These are phyloP conservation scores for Lithosia quadra DNA, from an alignment of 2,888 invertebrate genomes.

Conservation along the genomic window DNA sequence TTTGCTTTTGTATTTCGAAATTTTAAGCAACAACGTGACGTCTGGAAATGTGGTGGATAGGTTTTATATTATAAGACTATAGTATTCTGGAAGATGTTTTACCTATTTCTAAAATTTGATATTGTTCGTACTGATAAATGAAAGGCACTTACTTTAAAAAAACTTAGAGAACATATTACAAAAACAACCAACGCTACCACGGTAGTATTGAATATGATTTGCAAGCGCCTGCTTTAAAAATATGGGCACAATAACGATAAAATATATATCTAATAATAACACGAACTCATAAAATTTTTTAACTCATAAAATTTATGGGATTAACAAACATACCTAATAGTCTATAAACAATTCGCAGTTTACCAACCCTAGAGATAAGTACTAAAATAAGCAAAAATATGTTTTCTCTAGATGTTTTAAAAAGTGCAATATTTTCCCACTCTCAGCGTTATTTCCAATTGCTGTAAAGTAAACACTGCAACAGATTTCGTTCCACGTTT, in stretches of 20 bases:
- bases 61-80: no score
- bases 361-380: background rate
- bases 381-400: background rate
- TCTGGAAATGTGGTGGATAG: no score
- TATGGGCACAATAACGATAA: no score
- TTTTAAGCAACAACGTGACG: no score
- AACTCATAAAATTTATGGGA: background rate
- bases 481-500: conserved; percentile 16
- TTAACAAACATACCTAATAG: background rate
- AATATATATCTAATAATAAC: background rate
- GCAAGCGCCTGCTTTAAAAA: no score
- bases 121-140: no score
- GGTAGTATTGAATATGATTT: no score
- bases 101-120: no score
- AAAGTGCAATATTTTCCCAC: conserved; percentile 7
- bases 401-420: background rate
- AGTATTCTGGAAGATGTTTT: no score
- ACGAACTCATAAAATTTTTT: background rate
- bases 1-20: background rate
- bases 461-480: conserved; percentile 3
- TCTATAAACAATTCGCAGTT: background rate
- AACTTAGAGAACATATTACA: no score
- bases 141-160: no score
- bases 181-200: no score
- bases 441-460: conserved; percentile 5